Conservation (phyloP, 2,113 vertebrate species). For the Mesembrinibis cayennensis region DNA sequence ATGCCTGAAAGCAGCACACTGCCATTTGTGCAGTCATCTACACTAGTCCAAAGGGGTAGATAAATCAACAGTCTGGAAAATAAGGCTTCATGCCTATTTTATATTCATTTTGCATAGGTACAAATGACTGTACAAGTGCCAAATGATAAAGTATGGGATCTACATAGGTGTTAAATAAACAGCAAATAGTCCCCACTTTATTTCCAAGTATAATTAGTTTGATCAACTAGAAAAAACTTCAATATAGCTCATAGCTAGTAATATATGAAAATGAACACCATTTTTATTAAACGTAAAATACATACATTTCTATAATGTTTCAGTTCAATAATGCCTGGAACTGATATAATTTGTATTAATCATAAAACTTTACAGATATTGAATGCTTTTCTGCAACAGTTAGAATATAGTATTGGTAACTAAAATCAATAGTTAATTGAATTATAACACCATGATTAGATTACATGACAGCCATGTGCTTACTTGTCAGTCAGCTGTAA, state of each 20-base stretch:
- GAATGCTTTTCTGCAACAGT: background rate
- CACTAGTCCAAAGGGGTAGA: background rate
- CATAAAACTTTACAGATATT: background rate
- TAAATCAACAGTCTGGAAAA: constrained; percentile 13
- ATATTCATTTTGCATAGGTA: constrained; percentile 4
- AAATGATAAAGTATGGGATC: background rate
- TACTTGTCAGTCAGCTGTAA: constrained; percentile 52
- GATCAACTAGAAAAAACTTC: background rate
- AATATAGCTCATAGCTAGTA: background rate
- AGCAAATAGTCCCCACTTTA: background rate
- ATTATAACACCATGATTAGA: constrained; percentile 20
- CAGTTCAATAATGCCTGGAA: background rate
- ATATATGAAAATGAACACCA: background rate
- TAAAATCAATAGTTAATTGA: constrained; percentile 52
- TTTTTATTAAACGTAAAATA: background rate
- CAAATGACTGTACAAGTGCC: background rate
- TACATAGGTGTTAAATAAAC: constrained; percentile 11
- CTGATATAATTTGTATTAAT: background rate
- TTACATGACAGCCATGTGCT: constrained; percentile 31
- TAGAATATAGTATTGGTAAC: background rate
- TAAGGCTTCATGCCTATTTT: background rate
- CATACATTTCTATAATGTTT: background rate
- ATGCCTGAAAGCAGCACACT: background rate
- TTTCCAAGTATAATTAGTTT: background rate
- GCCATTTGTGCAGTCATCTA: background rate